Evolutionary conservation across 1,140 invertebrate genomes (phyloP), one percentile per base, ranked within the genome.

Genomic region (Heliconius eleuchia): DNA sequence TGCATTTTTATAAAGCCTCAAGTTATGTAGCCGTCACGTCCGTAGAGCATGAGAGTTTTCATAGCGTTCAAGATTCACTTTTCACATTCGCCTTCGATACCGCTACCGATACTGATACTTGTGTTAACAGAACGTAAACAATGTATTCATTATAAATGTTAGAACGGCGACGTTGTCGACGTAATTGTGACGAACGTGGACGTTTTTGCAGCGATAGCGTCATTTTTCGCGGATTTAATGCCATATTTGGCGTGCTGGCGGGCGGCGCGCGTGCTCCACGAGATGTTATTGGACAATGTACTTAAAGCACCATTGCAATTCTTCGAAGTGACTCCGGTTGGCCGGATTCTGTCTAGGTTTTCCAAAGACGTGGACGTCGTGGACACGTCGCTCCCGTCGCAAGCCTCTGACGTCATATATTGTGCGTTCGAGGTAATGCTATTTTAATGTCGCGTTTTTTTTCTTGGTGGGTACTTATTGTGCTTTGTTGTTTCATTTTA

Each of bases 251-350:
- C 96, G 85, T 96, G 96, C 88, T 96, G 97, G 95, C 90, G 95
- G 76, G 98, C 98, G 37, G 96, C 97, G 79, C 95, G 95, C 81
- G 92, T 96, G 66, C 95, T 99, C 85, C 98, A 99, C 95, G 91
- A 95, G 82, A 88, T 96, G 79, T 96, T 99, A 93, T 95, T 99
- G 88, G 86, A 91, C 74, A 96, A 96, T 87, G 95, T 99, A 87
- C 93, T 99, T 88, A 96, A 96, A 88, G 96, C 96, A 75, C 97
- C 97, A 80, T 95, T 97, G 94, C 94, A 95, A 92, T 98, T 98
- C 95, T 99, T 97, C 95, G 98, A 99, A 94, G 97, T 97, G 84
- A 99, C 98, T 81, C 98, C 98, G 70, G 91, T 96, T 83, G 98
- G 98, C 93, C 96, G 98, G 90, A 97, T 99, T 85, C 95, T 99